Conservation (phyloP, 1,140 invertebrate genomes). For the Calliphora vicina region DNA sequence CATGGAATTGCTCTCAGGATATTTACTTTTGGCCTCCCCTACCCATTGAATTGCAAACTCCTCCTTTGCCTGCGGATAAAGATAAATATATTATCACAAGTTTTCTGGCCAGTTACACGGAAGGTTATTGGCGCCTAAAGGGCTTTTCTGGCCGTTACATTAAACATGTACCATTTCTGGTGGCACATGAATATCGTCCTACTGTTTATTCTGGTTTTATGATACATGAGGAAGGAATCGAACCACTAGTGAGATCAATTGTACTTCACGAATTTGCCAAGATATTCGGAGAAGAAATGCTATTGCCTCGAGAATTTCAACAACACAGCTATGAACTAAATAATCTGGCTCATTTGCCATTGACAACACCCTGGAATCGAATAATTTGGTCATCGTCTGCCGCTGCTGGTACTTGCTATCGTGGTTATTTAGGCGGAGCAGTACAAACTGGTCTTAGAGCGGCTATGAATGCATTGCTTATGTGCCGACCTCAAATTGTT, state of each 20-base stretch:
- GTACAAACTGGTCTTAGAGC: conserved; percentile 58
- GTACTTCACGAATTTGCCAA: conserved; percentile 43
- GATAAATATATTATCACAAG: conserved; percentile 42
- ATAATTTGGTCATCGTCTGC: conserved; percentile 58
- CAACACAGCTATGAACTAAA: conserved; percentile 44
- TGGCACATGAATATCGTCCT: conserved; percentile 42
- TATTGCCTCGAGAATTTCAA: conserved; percentile 39
- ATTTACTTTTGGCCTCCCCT: conserved; percentile 47
- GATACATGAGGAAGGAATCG: conserved; percentile 44
- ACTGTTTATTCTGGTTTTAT: conserved; percentile 44
- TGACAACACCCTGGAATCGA: conserved; percentile 49
- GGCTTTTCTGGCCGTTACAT: conserved; percentile 54
- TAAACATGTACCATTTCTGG: conserved; percentile 41
- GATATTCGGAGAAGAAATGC: conserved; percentile 51
- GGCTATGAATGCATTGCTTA: conserved; percentile 51
- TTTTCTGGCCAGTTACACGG: conserved; percentile 46
- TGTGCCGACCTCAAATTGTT: conserved; percentile 54
- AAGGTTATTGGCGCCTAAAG: conserved; percentile 45
- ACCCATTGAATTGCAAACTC: conserved; percentile 38
- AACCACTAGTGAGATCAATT: conserved; percentile 29
- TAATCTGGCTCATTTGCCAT: conserved; percentile 38
- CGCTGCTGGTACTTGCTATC: conserved; percentile 48
- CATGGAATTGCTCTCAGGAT: conserved; percentile 49
- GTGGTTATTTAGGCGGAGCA: conserved; percentile 53
- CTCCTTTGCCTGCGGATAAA: neutral